Base-by-base conservation (phyloP, 2,113 vertebrate species). In the Neofelis nebulosa region DNA sequence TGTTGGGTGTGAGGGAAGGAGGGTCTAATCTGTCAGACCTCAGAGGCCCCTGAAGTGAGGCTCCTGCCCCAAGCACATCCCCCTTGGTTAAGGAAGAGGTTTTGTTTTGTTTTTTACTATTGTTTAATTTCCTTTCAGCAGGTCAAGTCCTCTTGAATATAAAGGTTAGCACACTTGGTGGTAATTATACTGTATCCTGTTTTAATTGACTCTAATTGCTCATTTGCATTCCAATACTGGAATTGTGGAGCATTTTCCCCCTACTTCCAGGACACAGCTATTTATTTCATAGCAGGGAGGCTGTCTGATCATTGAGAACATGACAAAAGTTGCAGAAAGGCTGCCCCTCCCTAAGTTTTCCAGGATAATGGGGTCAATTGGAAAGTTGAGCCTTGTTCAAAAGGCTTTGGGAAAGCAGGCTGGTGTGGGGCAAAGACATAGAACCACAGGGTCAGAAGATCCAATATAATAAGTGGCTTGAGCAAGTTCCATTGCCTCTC, bases 181-280 rank as follows among this genome's bases (percentile, higher is more conserved):
- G 98, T 98, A 99, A 99, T 99, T 99, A 98, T 96, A 96, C 97
- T 93, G 97, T 98, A 99, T 98, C 98, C 98, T 98, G 97, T 94
- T 98, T 98, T 99, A 99, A 99, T 99, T 97, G 97, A 98, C 96
- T 98, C 98, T 99, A 99, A 99, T 99, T 99, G 98, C 98, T 98
- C 98, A 99, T 99, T 99, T 99, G 98, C 98, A 99, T 98, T 71
- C 97, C 98, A 98, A 98, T 99, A 87, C 98, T 93, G 71, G 98
- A 98, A 98, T 97, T 95, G 88, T 96, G 90, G 92, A 95, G 83
- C 91, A 45, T 81, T 91, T 73, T 69, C 68, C 91, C 81, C 91
- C 98, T 98, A 98, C 97, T 98, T 98, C 98, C 98, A 98, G 97
- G 95, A 79, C 96, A 98, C 27, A 65, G 82, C 92, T 85, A 96